A percentile compares a stretch with the other conserved stretches of the same genome.
Evolutionary conservation across 1,140 invertebrate genomes (phyloP).

Genomic region (Mizuhopecten yessoensis): DNA sequence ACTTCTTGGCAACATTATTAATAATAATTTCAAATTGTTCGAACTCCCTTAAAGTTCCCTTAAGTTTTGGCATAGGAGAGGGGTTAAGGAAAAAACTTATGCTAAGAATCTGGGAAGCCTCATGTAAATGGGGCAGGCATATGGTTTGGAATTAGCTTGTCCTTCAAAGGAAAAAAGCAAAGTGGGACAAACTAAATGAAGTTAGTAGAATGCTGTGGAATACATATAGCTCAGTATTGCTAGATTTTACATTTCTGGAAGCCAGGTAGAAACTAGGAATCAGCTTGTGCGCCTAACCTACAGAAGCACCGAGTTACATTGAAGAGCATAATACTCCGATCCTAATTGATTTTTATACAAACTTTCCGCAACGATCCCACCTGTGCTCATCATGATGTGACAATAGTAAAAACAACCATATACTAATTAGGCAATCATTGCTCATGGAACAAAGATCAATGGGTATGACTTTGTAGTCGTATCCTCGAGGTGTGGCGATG

Average conservation of each 20-base stretch:
- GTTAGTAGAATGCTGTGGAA: not conserved
- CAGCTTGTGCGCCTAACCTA: not conserved
- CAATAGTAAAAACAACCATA: not conserved
- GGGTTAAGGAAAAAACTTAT: no score
- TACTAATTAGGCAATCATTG: not conserved
- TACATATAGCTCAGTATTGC: not conserved
- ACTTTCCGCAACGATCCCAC: not conserved
- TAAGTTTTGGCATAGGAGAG: no score
- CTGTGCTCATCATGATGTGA: not conserved
- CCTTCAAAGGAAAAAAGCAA: not conserved
- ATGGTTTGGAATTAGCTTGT: not conserved
- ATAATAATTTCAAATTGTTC: no score
- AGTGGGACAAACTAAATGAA: not conserved
- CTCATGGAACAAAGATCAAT: not conserved
- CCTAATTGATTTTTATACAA: slow-evolving; percentile 1
- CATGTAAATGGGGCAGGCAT: not conserved
- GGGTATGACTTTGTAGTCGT: not conserved
- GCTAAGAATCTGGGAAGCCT: no score
- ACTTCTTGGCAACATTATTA: no score
- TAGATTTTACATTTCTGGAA: not conserved
- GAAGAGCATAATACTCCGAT: no score
- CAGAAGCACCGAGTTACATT: no score
- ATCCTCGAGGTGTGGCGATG: not conserved
- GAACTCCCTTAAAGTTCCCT: no score
- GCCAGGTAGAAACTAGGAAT: not conserved